Evolutionary conservation across 1,140 invertebrate species (phyloP).

Genomic region (Oppia nitens): DNA sequence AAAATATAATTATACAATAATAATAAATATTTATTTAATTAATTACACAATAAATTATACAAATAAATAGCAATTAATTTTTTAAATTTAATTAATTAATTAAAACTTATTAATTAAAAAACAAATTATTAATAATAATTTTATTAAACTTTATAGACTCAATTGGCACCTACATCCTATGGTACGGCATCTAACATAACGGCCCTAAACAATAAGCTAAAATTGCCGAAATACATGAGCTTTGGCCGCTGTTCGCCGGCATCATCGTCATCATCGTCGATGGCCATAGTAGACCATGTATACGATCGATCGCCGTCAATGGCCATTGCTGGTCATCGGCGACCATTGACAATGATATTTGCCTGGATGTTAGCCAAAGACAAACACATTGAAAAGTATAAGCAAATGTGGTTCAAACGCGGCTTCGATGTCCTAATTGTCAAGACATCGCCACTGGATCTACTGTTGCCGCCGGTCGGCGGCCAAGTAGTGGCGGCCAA

Average conservation of each 20-base stretch:
- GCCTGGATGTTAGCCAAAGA: conserved; percentile 64
- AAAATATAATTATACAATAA: too few species aligned
- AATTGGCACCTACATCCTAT: too few species aligned
- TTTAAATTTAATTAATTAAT: too few species aligned
- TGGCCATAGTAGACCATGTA: too few species aligned
- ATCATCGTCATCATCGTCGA: neutral
- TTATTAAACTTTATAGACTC: too few species aligned
- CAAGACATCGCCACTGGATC: conserved; percentile 54
- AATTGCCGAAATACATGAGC: neutral
- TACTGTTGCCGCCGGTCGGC: conserved; percentile 58
- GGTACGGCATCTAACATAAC: too few species aligned
- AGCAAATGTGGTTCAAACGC: conserved; percentile 56
- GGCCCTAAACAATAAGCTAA: neutral
- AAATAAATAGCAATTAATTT: too few species aligned
- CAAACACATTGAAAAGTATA: conserved; percentile 63
- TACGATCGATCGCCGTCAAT: neutral
- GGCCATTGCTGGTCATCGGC: neutral
- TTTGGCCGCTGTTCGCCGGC: neutral
- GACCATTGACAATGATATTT: conserved; percentile 50
- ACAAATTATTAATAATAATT: too few species aligned
- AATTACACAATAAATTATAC: too few species aligned
- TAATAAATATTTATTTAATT: too few species aligned
- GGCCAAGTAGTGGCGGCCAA: conserved; percentile 44
- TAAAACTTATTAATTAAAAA: too few species aligned
- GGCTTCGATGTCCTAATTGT: conserved; percentile 71